Base-by-base conservation (phyloP, 1,140 invertebrate genomes). In the Drosophila santomea region DNA sequence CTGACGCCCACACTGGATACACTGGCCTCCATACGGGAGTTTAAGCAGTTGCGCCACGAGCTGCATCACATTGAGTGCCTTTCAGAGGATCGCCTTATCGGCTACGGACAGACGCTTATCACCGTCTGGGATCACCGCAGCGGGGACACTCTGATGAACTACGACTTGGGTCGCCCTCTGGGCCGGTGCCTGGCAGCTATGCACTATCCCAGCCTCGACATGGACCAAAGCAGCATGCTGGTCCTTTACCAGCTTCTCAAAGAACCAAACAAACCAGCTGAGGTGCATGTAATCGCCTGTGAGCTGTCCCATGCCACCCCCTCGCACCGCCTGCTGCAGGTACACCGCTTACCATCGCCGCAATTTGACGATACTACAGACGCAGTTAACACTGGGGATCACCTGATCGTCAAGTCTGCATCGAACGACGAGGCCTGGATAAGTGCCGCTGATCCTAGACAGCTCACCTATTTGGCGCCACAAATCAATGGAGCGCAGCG, bases 51-150 rank as follows among this genome's bases (percentile, higher is more conserved):
- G 45, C 75, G 83, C 7, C 86, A 92, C 61, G 80, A 77, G 20
- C 69, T 92, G 8, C 58, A 57, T 3, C 79, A 89, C 48, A 76
- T 92, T 43, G 86, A 92, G 57, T 90, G 89, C 61, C 23, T 90
- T 17, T 81, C 69, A 43, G 91, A 92, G 48, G 91, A 92, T 44
- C 85, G 89, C 7, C 45, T 92, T 6, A 82, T 92, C 47, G 91
- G 91, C 5, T 92, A 91, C 41, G 91, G 91, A 0, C 57, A 60
- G 15, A 73, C 77, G 10, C 86, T 82, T 0, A 57, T 92, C 14
- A 92, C 91, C 0, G 75, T 92, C 41, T 92, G 91, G 91, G 91
- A 92, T 64, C 91, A 92, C 76, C 90, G 86, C 41, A 92, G 91
- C 15, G 91, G 91, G 3, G 91, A 92, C 54, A 86, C 74, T 3